Evolutionary conservation across 2,888 invertebrate species (phyloP), one percentile per base, ranked within the genome.

Genomic region (Cantharis flavilabris): DNA sequence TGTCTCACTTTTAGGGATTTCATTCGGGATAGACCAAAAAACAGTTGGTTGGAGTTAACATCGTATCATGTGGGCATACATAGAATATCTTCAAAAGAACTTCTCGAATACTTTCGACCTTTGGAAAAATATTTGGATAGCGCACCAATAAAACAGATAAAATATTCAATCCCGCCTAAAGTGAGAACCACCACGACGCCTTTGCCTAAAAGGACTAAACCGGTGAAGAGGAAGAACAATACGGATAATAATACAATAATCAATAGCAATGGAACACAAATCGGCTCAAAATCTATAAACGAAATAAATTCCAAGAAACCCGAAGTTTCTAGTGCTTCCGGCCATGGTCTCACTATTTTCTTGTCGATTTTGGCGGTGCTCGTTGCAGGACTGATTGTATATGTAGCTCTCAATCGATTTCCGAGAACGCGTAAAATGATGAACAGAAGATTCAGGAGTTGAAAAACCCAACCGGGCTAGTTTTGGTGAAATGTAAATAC

Each of bases 81-180:
- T 63, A 89, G 89, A 2, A 83, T 91, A 10, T 89, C 90, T 80
- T 88, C 90, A 23, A 89, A 88, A n/a, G 89, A 90, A 1, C 83
- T 92, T 0, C 88, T 91, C 9, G 89, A 91, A 76, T 92, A 91
- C 82, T 93, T 91, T 82, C 87, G 89, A 81, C 89, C 91, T 1
- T 83, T 92, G 76, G 90, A 90, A 80, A 89, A 90, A 79, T 91
- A 91, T 85, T 86, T 92, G 80, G 90, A 90, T 33, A 88, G 86
- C 33, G 90, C 91, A 79, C 86, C 87, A 2, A 73, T 82, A 23
- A 78, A 83, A 18, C 84, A 82, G 73, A 76, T 79, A 3, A 76
- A 79, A 3, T 77, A 79, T 20, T 75, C 77, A 20, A 82, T 84
- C 2, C 80, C 81, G 20, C 77, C 80, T 4, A 80, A 78, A 63